A percentile compares a stretch with the other conserved stretches of the same genome.
phyloP scores from a whole-genome alignment of 2,888 invertebrate genomes.

The Brassicogethes aeneus region DNA sequence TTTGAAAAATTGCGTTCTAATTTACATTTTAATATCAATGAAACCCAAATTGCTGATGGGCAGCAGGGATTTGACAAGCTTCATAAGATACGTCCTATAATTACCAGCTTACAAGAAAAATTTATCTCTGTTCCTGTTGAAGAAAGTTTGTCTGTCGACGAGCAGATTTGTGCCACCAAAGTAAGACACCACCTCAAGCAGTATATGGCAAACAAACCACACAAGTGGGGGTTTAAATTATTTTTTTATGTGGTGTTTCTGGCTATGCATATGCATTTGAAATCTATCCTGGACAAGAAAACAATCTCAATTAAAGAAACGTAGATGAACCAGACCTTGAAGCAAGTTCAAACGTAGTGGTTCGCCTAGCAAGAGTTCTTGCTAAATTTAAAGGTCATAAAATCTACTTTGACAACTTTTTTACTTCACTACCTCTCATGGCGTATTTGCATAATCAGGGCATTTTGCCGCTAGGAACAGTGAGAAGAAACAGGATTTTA shows the following conservation, averaged over 20 bases:
- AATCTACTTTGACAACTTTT: no score
- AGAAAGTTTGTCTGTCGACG: constrained; percentile 24
- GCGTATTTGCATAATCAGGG: no score
- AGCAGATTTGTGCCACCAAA: constrained; percentile 30
- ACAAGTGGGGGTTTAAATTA: constrained; percentile 28
- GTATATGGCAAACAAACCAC: constrained; percentile 26
- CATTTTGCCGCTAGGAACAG: no score
- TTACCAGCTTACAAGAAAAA: constrained; percentile 21
- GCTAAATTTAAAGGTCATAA: no score
- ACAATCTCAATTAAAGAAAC: not conserved
- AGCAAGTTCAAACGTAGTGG: not conserved
- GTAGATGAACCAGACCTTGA: not conserved
- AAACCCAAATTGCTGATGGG: constrained; percentile 7
- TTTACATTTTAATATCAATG: constrained; percentile 29
- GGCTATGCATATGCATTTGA: constrained; percentile 24
- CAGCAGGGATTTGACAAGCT: constrained; percentile 14
- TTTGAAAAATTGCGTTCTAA: constrained; percentile 15
- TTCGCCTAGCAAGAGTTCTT: not conserved
- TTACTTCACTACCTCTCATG: no score
- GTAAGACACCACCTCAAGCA: constrained; percentile 25
- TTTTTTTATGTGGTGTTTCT: constrained; percentile 20
- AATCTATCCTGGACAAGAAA: constrained; percentile 10
- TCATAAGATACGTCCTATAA: constrained; percentile 16
- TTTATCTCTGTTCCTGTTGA: constrained; percentile 26
- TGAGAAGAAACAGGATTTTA: no score